Evolutionary conservation across 2,797 vertebrate species (phyloP).

Genomic region (Gallinago solitaria): DNA sequence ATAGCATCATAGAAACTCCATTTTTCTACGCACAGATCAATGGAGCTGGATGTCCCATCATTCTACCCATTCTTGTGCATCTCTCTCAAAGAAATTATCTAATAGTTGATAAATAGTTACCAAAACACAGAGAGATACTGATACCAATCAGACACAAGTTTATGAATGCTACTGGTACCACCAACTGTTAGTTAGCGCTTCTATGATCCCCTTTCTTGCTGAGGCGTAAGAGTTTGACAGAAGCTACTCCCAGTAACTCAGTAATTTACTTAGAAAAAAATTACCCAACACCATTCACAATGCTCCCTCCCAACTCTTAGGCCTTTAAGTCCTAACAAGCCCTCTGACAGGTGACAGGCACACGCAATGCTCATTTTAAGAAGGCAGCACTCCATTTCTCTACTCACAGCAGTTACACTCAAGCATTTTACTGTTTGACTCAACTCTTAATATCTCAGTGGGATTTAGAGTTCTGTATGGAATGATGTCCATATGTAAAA

Average conservation of each 20-base stretch:
- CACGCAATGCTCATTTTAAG: fast-evolving
- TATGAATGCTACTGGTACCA: not conserved
- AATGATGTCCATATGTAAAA: fast-evolving
- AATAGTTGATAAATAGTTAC: fast-evolving
- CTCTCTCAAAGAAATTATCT: not conserved
- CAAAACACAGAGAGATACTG: fast-evolving
- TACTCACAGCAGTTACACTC: fast-evolving
- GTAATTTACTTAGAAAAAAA: not conserved
- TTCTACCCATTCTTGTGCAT: not conserved
- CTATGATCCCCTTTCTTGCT: fast-evolving
- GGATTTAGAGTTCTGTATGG: not conserved
- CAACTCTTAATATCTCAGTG: not conserved
- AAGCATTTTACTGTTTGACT: not conserved
- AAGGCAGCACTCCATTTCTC: not conserved
- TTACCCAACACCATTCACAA: fast-evolving
- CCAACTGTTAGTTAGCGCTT: not conserved
- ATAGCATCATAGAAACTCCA: no score
- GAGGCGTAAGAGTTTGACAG: no score
- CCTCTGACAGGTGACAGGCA: not conserved
- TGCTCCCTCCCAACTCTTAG: fast-evolving
- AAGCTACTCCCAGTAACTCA: not conserved
- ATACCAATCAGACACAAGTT: fast-evolving
- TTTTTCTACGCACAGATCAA: not conserved
- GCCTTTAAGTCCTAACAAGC: not conserved
- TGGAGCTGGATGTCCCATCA: not conserved